Percentiles rank a stretch among this genome's conserved stretches.
phyloP scores from a whole-genome alignment of 1,140 invertebrate species.

The Aphis gossypii region DNA sequence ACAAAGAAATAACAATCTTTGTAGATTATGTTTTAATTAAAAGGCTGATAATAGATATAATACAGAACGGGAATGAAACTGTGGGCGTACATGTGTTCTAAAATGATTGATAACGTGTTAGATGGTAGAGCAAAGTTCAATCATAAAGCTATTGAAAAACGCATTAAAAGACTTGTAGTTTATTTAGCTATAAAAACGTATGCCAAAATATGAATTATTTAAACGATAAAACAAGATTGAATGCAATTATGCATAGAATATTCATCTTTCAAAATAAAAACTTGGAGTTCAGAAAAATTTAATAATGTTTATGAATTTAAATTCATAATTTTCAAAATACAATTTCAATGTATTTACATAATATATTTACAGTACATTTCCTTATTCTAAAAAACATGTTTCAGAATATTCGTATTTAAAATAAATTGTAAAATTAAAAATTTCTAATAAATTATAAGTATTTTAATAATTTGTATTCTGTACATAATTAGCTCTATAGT shows the following conservation, averaged over 20 bases:
- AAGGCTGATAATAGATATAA: background rate
- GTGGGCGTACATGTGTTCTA: conserved; percentile 33
- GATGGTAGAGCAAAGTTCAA: background rate
- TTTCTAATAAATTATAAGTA: background rate
- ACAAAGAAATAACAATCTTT: background rate
- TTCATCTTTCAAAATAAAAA: background rate
- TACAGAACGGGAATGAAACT: background rate
- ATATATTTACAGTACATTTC: too few species aligned
- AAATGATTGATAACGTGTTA: conserved; percentile 8
- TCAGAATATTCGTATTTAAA: too few species aligned
- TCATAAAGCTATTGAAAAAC: background rate
- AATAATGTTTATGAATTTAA: background rate
- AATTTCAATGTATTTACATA: too few species aligned
- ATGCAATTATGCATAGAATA: background rate
- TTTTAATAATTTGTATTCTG: background rate
- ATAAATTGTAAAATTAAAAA: background rate
- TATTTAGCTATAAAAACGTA: background rate
- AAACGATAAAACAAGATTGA: background rate
- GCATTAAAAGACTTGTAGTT: background rate
- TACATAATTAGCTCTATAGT: background rate
- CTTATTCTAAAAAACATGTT: too few species aligned
- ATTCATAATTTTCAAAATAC: background rate
- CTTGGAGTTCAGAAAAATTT: background rate
- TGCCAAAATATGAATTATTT: background rate
- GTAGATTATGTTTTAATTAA: conserved; percentile 29